Evolutionary conservation across 2,797 vertebrate species (phyloP).

Genomic region (Labeo calbasu): DNA sequence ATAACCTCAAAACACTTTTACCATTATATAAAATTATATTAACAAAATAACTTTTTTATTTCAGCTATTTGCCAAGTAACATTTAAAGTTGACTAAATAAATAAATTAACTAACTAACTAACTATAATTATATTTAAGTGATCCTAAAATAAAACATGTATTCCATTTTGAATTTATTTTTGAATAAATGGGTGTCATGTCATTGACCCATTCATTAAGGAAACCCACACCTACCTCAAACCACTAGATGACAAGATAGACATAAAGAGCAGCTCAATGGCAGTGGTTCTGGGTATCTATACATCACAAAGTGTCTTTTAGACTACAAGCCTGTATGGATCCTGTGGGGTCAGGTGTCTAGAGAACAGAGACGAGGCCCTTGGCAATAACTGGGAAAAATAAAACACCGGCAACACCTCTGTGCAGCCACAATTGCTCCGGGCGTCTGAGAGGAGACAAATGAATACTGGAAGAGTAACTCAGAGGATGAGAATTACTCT

Average conservation of each 20-base stretch:
- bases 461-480: constrained; percentile 12
- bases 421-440: constrained; percentile 17
- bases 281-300: neutral
- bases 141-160: neutral
- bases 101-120: too few relatives aligned
- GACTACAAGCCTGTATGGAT: neutral
- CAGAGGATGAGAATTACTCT: neutral
- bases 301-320: neutral
- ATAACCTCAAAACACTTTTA: too few relatives aligned
- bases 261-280: neutral
- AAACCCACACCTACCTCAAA: neutral
- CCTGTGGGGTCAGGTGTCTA: neutral
- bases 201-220: neutral
- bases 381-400: constrained; percentile 13
- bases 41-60: too few relatives aligned
- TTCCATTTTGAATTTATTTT: neutral
- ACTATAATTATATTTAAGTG: neutral
- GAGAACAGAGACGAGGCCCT: constrained; percentile 1
- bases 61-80: too few relatives aligned
- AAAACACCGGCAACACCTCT: neutral
- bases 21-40: too few relatives aligned
- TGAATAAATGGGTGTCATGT: neutral
- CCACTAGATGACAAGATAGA: constrained; percentile 5
- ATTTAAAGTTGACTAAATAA: too few relatives aligned
- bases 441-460: constrained; percentile 21